Evolutionary conservation across 2,113 vertebrate species (phyloP).

Genomic region (Cochlearius cochlearius): DNA sequence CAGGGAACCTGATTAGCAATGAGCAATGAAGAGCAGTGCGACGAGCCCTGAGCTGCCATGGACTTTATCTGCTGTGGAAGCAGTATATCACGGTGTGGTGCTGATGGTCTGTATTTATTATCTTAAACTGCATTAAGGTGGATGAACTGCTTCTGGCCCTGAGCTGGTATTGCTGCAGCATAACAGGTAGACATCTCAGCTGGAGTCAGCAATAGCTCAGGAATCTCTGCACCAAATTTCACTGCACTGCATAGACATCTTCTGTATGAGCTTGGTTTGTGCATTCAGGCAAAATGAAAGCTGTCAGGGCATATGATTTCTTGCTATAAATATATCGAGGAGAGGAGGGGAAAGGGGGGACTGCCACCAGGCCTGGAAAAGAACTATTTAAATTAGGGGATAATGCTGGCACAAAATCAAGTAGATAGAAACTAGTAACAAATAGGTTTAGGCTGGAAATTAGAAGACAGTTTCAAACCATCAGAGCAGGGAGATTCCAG

Average conservation of each 20-base stretch:
- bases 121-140: slow-evolving; percentile 37
- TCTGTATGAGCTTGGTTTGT: slow-evolving; percentile 7
- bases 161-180: slow-evolving; percentile 43
- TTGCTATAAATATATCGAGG: slow-evolving; percentile 38
- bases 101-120: slow-evolving; percentile 53
- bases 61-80: slow-evolving; percentile 26
- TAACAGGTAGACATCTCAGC: slow-evolving; percentile 44
- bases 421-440: not conserved
- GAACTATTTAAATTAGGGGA: not conserved
- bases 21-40: not conserved
- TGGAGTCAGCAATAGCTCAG: slow-evolving; percentile 36
- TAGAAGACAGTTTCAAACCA: not conserved
- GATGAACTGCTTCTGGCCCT: slow-evolving; percentile 37
- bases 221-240: slow-evolving; percentile 46
- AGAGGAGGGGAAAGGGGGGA: not conserved
- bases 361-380: not conserved
- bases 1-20: slow-evolving; percentile 16
- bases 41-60: slow-evolving; percentile 5
- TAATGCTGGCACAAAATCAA: slow-evolving; percentile 16
- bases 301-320: slow-evolving; percentile 48
- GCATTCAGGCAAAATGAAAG: slow-evolving; percentile 47
- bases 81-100: slow-evolving; percentile 14
- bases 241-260: not conserved
- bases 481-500: not conserved
- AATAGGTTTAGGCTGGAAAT: slow-evolving; percentile 9